Base-by-base conservation (phyloP, 2,797 vertebrate species). In the Gambelia wislizenii region DNA sequence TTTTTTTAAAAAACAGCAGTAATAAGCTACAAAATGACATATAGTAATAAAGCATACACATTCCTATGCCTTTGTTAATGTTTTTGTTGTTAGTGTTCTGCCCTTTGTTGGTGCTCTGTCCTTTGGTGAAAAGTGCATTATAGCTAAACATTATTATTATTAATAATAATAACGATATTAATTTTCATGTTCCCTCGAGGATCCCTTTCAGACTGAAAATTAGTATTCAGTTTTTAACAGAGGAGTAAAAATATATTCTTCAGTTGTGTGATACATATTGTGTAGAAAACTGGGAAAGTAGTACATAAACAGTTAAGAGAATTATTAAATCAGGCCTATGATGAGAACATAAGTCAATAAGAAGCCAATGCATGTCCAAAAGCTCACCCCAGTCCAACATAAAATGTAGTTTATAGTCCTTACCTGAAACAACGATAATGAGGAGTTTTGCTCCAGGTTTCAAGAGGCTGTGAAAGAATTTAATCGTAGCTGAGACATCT, bases 391-490 rank as follows among this genome's bases (percentile, higher is more conserved):
- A 47, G 18, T 85, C 79, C 2, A 49, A 61, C 91, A 67, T 52
- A 49, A 33, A 13, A 33, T 52, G 27, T 54, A 47, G 14, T 47
- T 47, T 8, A 47, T 70, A 86, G 78, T 82, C 92, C 96, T 96
- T 96, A 99, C 99, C 98, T 95, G 98, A 98, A 69, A 98, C 97
- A 74, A 99, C 80, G 93, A 98, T 97, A 94, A 99, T 97, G 47
- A 99, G 95, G 70, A 99, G 98, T 95, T 98, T 99, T 0, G 95
- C 98, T 56, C 97, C 97, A 0, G 96, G 91, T 85, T 97, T 93
- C 91, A 99, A 95, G 59, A 99, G 97, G 90, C 97, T 97, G 72
- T 97, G 97, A 95, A 99, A 99, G 93, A 98, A 99, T 36, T 25
- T 95, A 92, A 99, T 39, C 4, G 98, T 98, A 0, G 96, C 98